A percentile compares a stretch with the other conserved stretches of the same genome.
Evolutionary conservation across 2,888 invertebrate genomes (phyloP).

Genomic region (Aporophyla lueneburgensis): DNA sequence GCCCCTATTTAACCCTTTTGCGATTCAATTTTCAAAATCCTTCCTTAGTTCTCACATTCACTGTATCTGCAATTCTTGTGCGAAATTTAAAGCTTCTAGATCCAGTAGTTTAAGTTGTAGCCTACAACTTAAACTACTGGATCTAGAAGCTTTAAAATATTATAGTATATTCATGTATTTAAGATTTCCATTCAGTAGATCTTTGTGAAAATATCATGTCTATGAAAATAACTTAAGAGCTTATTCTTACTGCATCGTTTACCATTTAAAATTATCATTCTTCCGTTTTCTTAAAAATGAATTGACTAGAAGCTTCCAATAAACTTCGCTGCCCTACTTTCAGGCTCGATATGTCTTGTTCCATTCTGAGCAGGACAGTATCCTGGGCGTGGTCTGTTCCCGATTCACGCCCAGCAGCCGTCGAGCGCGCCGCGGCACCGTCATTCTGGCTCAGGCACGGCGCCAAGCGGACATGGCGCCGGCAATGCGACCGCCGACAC

Average conservation of each 20-base stretch:
- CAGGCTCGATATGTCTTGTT: conserved; percentile 25
- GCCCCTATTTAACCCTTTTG: neutral
- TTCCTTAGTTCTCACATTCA: neutral
- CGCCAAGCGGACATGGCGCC: conserved; percentile 89
- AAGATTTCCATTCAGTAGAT: neutral
- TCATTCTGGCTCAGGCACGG: conserved; percentile 82
- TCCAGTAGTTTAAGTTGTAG: neutral
- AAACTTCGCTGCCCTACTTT: conserved; percentile 28
- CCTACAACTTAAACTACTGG: neutral
- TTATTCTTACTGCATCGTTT: neutral
- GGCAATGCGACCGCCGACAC: conserved; percentile 85
- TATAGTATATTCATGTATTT: too few species aligned
- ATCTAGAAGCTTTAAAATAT: neutral
- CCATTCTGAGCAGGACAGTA: neutral
- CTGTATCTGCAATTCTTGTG: neutral
- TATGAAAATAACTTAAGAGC: neutral
- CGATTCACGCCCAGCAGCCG: conserved; percentile 48
- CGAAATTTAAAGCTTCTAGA: neutral
- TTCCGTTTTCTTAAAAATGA: neutral
- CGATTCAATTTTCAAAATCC: neutral
- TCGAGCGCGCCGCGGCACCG: conserved; percentile 22
- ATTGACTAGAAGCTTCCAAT: conserved; percentile 11
- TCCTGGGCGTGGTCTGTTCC: conserved; percentile 59
- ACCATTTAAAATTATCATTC: neutral
- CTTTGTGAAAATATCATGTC: neutral